These are phyloP conservation scores for Emydoidea blandingii DNA, from an alignment of 2,797 vertebrate species.

Conservation along the genomic window DNA sequence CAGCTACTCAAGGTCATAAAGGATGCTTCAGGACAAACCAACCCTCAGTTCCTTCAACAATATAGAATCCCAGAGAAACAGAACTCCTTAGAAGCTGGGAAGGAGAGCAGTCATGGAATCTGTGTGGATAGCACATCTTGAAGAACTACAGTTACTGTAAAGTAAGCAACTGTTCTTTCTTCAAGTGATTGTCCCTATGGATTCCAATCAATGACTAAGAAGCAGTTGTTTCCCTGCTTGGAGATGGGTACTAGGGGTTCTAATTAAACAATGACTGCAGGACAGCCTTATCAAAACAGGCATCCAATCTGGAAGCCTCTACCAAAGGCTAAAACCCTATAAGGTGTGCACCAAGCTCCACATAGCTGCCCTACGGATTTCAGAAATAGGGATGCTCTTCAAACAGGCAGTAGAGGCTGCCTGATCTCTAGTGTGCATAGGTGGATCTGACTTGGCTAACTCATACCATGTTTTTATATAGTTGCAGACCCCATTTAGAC, in stretches of 20 bases:
- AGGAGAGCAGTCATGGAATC: no score
- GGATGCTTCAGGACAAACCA: neutral
- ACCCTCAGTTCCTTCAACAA: neutral
- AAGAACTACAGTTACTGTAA: neutral
- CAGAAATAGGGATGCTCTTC: no score
- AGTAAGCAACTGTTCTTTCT: neutral
- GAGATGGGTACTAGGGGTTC: no score
- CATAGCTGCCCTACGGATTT: no score
- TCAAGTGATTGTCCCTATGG: neutral
- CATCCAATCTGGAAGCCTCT: no score
- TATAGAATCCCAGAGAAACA: neutral
- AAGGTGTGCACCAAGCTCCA: no score
- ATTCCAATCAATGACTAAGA: neutral
- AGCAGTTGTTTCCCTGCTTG: no score
- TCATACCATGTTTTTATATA: neutral
- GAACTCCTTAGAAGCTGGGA: neutral
- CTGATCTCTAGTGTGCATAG: neutral
- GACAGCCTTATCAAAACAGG: no score
- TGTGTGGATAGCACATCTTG: no score
- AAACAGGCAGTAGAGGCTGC: no score
- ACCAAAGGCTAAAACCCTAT: no score
- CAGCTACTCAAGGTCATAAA: no score
- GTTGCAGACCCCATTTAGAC: neutral
- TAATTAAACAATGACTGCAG: fast-evolving
- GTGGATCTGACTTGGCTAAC: neutral